Conservation (phyloP, 2,113 vertebrate genomes). For the Riparia riparia region DNA sequence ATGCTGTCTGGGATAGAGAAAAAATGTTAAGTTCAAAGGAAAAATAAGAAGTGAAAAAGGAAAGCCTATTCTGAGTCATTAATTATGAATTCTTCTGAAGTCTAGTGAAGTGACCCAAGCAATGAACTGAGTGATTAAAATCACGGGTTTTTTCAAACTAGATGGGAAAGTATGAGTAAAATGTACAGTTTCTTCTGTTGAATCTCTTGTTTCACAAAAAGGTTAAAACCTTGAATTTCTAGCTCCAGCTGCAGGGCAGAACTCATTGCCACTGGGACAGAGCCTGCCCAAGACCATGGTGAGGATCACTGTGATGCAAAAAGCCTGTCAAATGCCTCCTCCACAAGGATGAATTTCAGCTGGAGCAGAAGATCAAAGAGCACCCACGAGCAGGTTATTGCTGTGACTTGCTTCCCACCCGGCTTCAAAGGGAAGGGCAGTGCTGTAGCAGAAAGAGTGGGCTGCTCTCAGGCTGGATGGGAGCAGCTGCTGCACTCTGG, state of each 20-base stretch:
- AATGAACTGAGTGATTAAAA: neutral
- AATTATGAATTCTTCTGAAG: slow-evolving; percentile 20
- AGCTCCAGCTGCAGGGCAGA: neutral
- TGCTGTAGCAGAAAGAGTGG: fast-evolving
- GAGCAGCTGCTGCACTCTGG: neutral
- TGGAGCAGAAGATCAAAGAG: neutral
- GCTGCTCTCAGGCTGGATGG: neutral
- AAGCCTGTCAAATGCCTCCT: neutral
- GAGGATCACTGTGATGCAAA: neutral
- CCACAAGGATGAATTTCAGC: neutral
- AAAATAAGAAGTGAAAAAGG: neutral
- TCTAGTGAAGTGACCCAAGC: neutral
- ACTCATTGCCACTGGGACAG: neutral
- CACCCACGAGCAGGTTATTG: neutral
- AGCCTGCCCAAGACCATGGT: neutral
- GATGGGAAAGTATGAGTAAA: neutral
- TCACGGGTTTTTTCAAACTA: fast-evolving
- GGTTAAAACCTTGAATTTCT: neutral
- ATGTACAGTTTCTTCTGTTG: neutral
- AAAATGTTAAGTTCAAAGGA: slow-evolving; percentile 26
- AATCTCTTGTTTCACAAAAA: neutral
- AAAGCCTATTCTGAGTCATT: neutral
- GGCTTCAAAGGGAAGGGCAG: neutral
- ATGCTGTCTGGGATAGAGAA: neutral
- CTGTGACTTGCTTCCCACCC: neutral